These are phyloP conservation scores for Dromaius novaehollandiae DNA, from an alignment of 2,113 vertebrate species.

Conservation along the genomic window DNA sequence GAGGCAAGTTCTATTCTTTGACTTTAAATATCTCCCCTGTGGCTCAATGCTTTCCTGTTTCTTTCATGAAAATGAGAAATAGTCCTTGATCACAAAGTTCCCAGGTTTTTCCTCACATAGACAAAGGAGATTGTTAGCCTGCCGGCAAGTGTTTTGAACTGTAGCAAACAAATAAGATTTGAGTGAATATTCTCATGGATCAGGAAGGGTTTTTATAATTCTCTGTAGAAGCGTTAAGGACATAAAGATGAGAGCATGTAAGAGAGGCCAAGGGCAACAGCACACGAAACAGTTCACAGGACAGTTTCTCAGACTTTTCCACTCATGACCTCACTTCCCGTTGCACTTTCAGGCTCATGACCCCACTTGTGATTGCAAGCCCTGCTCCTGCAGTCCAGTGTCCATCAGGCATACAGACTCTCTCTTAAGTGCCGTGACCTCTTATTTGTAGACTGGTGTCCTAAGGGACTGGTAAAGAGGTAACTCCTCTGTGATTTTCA, in stretches of 20 bases:
- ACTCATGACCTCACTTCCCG: not conserved
- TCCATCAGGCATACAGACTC: not conserved
- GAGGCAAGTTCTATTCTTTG: slow-evolving; percentile 26
- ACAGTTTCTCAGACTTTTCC: not conserved
- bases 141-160: slow-evolving; percentile 33
- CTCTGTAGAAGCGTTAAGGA: not conserved
- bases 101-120: slow-evolving; percentile 35
- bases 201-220: not conserved
- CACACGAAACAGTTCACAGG: not conserved
- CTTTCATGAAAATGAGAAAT: slow-evolving; percentile 56
- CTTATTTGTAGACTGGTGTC: not conserved
- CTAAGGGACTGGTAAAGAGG: not conserved
- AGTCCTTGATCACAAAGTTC: slow-evolving; percentile 10
- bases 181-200: slow-evolving; percentile 10
- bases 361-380: slow-evolving; percentile 23
- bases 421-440: not conserved
- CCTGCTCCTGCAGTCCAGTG: not conserved
- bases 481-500: not conserved
- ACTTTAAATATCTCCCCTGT: slow-evolving; percentile 38
- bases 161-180: not conserved
- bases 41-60: slow-evolving; percentile 61
- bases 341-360: slow-evolving; percentile 27
- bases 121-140: slow-evolving; percentile 46
- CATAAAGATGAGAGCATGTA: not conserved
- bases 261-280: not conserved